Evolutionary conservation across 2,113 vertebrate species (phyloP), one percentile per base, ranked within the genome.

Genomic region (Eretmochelys imbricata): DNA sequence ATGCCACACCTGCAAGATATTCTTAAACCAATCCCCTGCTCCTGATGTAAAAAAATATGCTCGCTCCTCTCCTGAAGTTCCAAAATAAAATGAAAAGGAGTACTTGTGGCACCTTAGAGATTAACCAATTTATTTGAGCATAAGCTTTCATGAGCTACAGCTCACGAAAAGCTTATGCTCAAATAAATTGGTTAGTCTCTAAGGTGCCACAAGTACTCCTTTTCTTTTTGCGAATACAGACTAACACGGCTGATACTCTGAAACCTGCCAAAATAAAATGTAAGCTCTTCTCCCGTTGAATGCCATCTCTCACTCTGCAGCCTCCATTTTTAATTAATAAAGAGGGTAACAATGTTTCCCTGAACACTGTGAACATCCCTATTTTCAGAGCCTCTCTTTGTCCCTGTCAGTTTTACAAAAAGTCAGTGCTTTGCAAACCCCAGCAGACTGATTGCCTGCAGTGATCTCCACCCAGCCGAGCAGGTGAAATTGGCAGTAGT

Each of bases 381-480:
- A 2, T 27, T 92, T 59, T 76, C 46, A 88, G 65, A 8, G 13
- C 14, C 17, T 1, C 29, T 14, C 72, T 90, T 51, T 48, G 2
- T 6, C 27, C 3, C 6, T 54, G 2, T 2, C 1, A 0, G 0
- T 85, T 75, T 85, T 85, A 55, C 10, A 12, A 51, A 50, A 46
- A 10, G 6, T 35, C 19, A 49, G 4, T 51, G 20, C 46, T 27
- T 59, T n/a, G 1, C 78, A 46, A 35, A 29, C 13, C 69, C 81
- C 46, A 10, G 24, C n/a, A 38, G 84, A 8, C 76, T 48, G 42
- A 22, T 2, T 8, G 29, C 10, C 38, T 80, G 50, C 80, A 78
- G 35, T 42, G 49, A 10, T 48, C 11, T 9, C 27, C 4, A 27
- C 54, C 87, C 59, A 72, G 16, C 35, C 16, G 46, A 51, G 35